Base-by-base conservation (phyloP, 2,888 invertebrate genomes). In the Zele albiditarsus region DNA sequence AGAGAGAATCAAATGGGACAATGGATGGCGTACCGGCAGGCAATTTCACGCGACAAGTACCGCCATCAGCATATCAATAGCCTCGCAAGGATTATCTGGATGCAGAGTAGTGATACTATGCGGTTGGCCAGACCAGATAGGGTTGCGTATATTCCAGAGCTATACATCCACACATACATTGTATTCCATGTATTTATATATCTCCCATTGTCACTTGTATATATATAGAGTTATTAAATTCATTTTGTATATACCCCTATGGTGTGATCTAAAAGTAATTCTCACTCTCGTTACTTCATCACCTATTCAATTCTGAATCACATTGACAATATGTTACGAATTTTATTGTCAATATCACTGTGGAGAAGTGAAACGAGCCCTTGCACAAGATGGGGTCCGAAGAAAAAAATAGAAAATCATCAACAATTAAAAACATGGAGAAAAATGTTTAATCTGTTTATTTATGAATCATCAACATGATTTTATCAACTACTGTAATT, bases 21-120 rank as follows among this genome's bases (percentile, higher is more conserved):
- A 84, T 85, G 84, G 53, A 53, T 83, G 82, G 79, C 71, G 67
- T 84, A 84, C 86, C 86, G 86, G 86, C 85, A 88, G 88, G 88
- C 89, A 89, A 89, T 89, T 89, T 89, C 89, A 89, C 88, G 89
- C 87, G 89, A 89, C 89, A 89, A 87, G 88, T 89, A 86, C 86
- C 84, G 81, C 78, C 86, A 89, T 89, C 89, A 89, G 88, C 89
- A 89, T 89, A 89, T 89, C 89, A 89, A 89, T 89, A 83, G 88
- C 81, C 82, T 81, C 74, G 68, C 74, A 79, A 80, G 88, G 89
- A 89, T 89, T 88, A 89, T 88, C 88, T 85, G 85, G 81, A 83
- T 87, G 86, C 85, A 84, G 66, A 78, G 77, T 83, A 82, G 83
- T 83, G 85, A 87, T 87, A 87, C 85, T 85, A 87, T 80, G 88